Evolutionary conservation across 1,140 invertebrate species (phyloP).

Genomic region (Neoseiulus cucumeris): DNA sequence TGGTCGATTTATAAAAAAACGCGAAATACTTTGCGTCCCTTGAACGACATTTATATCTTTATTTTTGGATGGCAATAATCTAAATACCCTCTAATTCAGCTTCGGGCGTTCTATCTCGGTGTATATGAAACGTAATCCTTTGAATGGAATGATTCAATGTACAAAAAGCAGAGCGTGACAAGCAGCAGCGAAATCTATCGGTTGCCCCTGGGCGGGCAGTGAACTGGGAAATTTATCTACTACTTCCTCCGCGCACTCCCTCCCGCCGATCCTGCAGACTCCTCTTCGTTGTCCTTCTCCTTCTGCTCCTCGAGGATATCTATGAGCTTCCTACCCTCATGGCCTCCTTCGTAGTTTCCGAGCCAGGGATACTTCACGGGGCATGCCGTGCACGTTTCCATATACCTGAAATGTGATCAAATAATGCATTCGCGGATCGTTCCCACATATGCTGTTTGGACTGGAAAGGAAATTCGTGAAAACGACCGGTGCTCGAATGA

Average conservation of each 20-base stretch:
- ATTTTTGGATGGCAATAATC: no score
- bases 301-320: constrained; percentile 12
- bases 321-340: constrained; percentile 12
- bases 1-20: no score
- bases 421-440: constrained; percentile 1
- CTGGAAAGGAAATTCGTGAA: not conserved
- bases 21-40: no score
- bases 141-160: no score
- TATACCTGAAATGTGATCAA: constrained; percentile 38
- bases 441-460: not conserved
- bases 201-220: no score
- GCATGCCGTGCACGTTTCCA: constrained; percentile 66
- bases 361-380: constrained; percentile 68
- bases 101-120: no score
- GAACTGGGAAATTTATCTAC: not conserved
- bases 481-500: not conserved
- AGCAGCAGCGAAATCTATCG: no score
- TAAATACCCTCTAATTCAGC: no score
- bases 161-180: no score
- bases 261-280: not conserved
- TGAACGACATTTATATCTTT: no score
- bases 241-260: not conserved
- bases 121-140: no score
- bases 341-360: constrained; percentile 52
- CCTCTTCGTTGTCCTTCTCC: not conserved